Conservation (phyloP, 2,888 invertebrate species). For the Proisotoma minuta region DNA sequence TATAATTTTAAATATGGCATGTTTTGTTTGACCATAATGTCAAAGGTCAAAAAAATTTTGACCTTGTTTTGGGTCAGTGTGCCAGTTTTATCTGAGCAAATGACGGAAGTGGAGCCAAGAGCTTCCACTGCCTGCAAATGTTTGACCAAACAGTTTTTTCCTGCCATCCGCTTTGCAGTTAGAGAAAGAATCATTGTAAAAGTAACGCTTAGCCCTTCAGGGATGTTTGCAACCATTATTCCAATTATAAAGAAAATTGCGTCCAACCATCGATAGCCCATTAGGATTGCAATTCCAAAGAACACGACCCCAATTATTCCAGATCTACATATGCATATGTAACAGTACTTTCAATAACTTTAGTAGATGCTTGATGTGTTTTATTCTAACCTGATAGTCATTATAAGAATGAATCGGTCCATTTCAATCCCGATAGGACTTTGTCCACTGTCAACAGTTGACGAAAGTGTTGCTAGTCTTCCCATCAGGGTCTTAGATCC, state of each 20-base stretch:
- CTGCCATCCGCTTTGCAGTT: slow-evolving; percentile 74
- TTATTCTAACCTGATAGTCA: no score
- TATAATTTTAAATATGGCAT: no score
- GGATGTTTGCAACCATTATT: slow-evolving; percentile 72
- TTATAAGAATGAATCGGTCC: slow-evolving; percentile 66
- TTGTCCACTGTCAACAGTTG: slow-evolving; percentile 60
- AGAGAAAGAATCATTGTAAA: slow-evolving; percentile 62
- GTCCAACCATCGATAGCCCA: slow-evolving; percentile 62
- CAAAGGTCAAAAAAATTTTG: no score
- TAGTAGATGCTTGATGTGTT: no score
- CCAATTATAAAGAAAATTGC: slow-evolving; percentile 51
- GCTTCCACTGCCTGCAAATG: slow-evolving; percentile 76
- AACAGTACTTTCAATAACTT: no score
- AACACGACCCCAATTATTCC: slow-evolving; percentile 65
- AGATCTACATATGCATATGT: no score
- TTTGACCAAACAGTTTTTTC: slow-evolving; percentile 73
- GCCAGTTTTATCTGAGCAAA: slow-evolving; percentile 73
- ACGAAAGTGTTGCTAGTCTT: slow-evolving; percentile 64
- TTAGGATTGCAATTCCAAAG: slow-evolving; percentile 65
- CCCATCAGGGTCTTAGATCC: slow-evolving; percentile 68
- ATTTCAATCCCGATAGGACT: slow-evolving; percentile 76
- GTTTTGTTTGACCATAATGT: no score
- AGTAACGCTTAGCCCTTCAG: slow-evolving; percentile 50
- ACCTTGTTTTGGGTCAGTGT: slow-evolving; percentile 71
- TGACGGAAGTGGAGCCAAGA: slow-evolving; percentile 71